A percentile compares a stretch with the other conserved stretches of the same genome.
Conservation (phyloP, 2,888 invertebrate species). For the Eueremaeus valkanovi region DNA sequence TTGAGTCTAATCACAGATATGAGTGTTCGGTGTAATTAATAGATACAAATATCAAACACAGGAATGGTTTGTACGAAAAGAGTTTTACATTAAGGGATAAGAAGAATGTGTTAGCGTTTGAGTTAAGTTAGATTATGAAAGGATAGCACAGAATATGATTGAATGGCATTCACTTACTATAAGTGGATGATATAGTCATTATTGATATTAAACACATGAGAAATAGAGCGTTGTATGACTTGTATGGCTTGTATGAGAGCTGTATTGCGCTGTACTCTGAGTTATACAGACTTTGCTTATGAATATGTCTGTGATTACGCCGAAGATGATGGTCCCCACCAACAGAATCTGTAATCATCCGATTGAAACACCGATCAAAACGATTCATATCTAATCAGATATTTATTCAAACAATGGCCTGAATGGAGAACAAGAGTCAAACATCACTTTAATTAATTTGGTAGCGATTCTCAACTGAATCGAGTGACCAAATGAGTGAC, state of each 20-base stretch:
- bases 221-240: background rate
- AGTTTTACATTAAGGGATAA: too few species aligned
- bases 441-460: conserved; percentile 30
- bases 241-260: too few species aligned
- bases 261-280: too few species aligned
- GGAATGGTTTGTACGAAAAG: too few species aligned
- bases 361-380: background rate
- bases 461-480: background rate
- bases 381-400: background rate
- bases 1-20: too few species aligned
- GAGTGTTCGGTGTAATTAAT: too few species aligned
- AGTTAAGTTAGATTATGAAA: background rate
- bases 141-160: background rate
- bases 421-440: too few species aligned
- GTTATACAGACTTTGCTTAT: too few species aligned
- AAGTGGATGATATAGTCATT: conserved; percentile 20
- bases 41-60: too few species aligned
- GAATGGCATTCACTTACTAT: conserved; percentile 17
- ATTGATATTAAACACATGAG: conserved; percentile 25
- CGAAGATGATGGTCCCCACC: too few species aligned
- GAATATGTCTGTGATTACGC: too few species aligned
- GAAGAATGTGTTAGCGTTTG: too few species aligned
- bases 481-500: conserved; percentile 24
- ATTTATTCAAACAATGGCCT: background rate
- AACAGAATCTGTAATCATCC: background rate